These are phyloP conservation scores for cattle (Bos taurus) DNA, from an alignment of 2,113 vertebrate species.

Conservation along the genomic window ARS-UCD2.0 NC_037357.1:98177501-98178000, in stretches of 20 bases:
- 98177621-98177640: neutral
- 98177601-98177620: neutral
- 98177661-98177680: neutral
- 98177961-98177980: neutral
- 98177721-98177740: neutral
- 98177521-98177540: neutral
- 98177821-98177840: neutral
- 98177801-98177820: neutral
- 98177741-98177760: neutral
- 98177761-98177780: neutral
- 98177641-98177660: neutral
- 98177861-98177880: neutral
- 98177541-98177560: neutral
- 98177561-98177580: conserved; percentile 1
- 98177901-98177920: conserved; percentile 4
- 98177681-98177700: neutral
- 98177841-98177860: neutral
- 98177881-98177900: neutral
- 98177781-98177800: neutral
- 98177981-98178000: neutral
- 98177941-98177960: neutral
- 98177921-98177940: neutral
- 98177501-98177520: neutral
- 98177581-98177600: neutral
- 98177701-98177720: neutral